phyloP scores from a whole-genome alignment of 2,797 vertebrate species.

The Cryptoblepharus egeriae region DNA sequence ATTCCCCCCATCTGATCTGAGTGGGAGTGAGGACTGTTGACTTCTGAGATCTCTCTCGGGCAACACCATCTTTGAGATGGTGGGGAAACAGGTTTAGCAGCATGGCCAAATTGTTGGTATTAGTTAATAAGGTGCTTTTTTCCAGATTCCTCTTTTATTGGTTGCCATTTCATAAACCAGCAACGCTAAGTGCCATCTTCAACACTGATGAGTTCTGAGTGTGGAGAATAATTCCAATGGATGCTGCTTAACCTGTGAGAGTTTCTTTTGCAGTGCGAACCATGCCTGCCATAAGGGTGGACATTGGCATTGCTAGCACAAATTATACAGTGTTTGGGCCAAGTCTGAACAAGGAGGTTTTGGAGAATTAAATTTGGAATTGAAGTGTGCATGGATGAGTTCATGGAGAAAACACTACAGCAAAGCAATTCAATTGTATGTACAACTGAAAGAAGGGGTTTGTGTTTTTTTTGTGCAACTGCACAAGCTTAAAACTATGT shows the following conservation, averaged over 20 bases:
- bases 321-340: background rate
- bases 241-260: background rate
- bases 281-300: background rate
- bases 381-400: no score
- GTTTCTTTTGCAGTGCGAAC: background rate
- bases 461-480: no score
- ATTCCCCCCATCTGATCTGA: constrained; percentile 65
- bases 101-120: background rate
- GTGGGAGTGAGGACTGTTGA: background rate
- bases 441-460: no score
- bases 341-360: no score
- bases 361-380: no score
- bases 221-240: background rate
- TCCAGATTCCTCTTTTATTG: background rate
- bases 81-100: no score
- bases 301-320: no score
- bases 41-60: background rate
- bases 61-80: background rate
- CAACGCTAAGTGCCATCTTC: background rate
- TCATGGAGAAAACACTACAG: no score
- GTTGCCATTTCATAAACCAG: background rate
- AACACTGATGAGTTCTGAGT: background rate
- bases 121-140: constrained; percentile 1
- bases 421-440: no score
- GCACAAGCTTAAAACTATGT: no score